Evolutionary conservation across 2,113 vertebrate genomes (phyloP), one percentile per base, ranked within the genome.

Genomic region (Chloroceryle aenea): DNA sequence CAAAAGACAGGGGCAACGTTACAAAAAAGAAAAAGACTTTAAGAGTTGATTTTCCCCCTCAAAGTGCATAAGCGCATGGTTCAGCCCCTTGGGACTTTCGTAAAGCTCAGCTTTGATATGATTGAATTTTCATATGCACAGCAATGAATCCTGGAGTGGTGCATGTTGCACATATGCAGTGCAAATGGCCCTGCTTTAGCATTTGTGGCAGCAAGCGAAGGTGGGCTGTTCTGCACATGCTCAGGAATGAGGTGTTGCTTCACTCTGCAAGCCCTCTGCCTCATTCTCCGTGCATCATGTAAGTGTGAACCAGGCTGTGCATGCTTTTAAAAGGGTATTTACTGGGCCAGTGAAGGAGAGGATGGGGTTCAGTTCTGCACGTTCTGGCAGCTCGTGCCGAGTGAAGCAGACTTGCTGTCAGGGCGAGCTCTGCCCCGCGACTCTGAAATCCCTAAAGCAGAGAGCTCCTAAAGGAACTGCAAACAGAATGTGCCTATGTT

Each of bases 271-370:
- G 68, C 90, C 55, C 68, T 92, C 59, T 50, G 87, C 92, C 52
- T 96, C 96, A 94, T 95, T 96, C 95, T 83, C 93, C 22, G 40
- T 77, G 93, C 85, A 93, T 97, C 95, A 90, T 96, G 95, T 96
- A 96, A 94, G 96, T 90, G 91, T 94, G 95, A 96, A 96, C 50
- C 92, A 93, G 92, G 59, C 85, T 71, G 82, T 91, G 93, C 87
- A 94, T 75, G 87, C 82, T 90, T 93, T 93, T 96, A 94, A 88
- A 95, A 90, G 85, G n/a, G 10, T 71, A 88, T 93, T 90, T 78
- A 83, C 88, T 47, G 29, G 85, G 59, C 85, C 75, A 47, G 59
- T 91, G 93, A 93, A 91, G 14, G 63, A 91, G 82, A 93, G 74
- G 82, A 91, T 75, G 90, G 67, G 68, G 87, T 90, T 96, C 91